Evolutionary conservation across 2,797 vertebrate genomes (phyloP).

Genomic region (Cheirogaleus major): DNA sequence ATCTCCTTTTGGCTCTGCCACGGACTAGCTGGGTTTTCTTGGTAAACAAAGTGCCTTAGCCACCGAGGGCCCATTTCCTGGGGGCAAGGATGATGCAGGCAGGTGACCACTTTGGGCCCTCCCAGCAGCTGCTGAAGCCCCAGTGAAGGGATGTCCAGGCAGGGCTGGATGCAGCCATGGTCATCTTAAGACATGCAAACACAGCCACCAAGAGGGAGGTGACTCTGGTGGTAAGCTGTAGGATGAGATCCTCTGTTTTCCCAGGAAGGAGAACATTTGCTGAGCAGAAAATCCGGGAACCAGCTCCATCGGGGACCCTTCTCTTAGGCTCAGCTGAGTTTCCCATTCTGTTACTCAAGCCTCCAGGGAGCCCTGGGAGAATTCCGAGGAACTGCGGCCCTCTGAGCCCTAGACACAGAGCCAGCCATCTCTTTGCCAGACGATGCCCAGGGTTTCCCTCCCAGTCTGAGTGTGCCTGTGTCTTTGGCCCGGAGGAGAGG

Average conservation of each 20-base stretch:
- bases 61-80: neutral
- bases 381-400: neutral
- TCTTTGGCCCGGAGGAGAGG: neutral
- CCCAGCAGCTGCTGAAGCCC: neutral
- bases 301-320: neutral
- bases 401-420: neutral
- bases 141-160: neutral
- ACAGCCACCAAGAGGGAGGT: neutral
- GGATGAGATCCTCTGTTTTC: neutral
- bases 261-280: neutral
- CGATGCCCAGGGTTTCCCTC: neutral
- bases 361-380: slow-evolving; percentile 57
- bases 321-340: neutral
- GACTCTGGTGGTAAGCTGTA: neutral
- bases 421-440: neutral
- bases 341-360: neutral
- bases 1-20: neutral
- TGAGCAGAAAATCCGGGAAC: slow-evolving; percentile 1
- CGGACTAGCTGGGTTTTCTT: neutral
- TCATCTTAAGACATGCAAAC: neutral
- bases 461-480: neutral
- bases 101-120: neutral
- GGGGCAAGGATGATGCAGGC: neutral
- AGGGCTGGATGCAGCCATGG: neutral
- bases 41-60: neutral